A percentile compares a stretch with the other conserved stretches of the same genome.
These are phyloP conservation scores for Heteropelma amictum DNA, from an alignment of 2,888 invertebrate species.

Conservation along the genomic window DNA sequence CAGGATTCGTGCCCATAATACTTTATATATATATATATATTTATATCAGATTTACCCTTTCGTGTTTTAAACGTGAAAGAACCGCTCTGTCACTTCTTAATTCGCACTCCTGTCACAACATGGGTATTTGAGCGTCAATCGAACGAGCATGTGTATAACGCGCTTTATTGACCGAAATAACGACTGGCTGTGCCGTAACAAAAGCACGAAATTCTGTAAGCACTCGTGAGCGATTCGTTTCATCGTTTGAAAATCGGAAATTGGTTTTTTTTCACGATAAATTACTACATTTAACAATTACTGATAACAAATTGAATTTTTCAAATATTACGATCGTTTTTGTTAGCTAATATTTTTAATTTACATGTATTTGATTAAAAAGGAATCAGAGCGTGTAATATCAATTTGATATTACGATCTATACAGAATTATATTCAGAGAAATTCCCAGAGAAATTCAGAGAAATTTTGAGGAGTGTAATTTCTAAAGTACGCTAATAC, in stretches of 20 bases:
- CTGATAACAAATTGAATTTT: too few relatives aligned
- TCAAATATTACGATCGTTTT: too few relatives aligned
- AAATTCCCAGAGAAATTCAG: too few relatives aligned
- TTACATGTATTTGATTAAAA: too few relatives aligned
- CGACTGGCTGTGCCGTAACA: constrained; percentile 6
- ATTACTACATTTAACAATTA: too few relatives aligned
- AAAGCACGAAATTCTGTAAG: neutral
- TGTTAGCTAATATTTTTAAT: too few relatives aligned
- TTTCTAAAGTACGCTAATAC: too few relatives aligned
- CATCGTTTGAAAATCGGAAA: neutral
- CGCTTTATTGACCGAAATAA: constrained; percentile 54
- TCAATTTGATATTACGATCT: too few relatives aligned
- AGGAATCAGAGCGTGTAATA: too few relatives aligned
- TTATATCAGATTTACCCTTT: constrained; percentile 62
- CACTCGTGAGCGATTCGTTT: neutral
- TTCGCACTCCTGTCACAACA: constrained; percentile 73
- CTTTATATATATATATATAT: neutral
- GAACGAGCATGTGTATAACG: neutral
- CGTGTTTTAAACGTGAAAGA: constrained; percentile 58
- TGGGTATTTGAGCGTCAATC: constrained; percentile 72
- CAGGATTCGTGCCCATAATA: neutral
- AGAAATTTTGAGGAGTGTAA: too few relatives aligned
- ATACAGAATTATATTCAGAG: too few relatives aligned
- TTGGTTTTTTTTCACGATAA: too few relatives aligned
- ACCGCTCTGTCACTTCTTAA: constrained; percentile 59